phyloP scores from a whole-genome alignment of 2,888 invertebrate genomes.

The Podabrus alpinus region DNA sequence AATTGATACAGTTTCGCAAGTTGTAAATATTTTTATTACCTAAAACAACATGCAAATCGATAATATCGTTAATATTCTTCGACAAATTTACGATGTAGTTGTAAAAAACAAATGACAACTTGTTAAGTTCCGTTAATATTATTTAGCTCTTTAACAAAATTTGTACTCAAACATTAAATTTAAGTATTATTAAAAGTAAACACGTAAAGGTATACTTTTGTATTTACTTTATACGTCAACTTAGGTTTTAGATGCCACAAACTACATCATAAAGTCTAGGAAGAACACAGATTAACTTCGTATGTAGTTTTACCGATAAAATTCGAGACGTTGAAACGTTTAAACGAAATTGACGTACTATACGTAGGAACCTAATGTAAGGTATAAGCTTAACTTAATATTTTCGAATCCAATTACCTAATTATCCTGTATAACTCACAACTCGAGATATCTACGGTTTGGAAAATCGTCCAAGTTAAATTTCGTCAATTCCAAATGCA shows the following conservation, averaged over 20 bases:
- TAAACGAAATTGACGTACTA: background rate
- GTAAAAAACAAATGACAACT: background rate
- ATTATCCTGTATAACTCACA: background rate
- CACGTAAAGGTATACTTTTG: conserved; percentile 2
- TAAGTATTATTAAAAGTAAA: conserved; percentile 7
- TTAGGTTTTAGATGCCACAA: conserved; percentile 17
- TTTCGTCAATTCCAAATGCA: conserved; percentile 43
- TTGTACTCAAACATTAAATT: background rate
- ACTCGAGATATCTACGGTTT: conserved; percentile 1
- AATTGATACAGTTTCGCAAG: background rate
- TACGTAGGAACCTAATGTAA: too few relatives aligned
- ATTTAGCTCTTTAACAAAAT: background rate
- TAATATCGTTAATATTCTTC: background rate
- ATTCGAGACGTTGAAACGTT: conserved; percentile 8
- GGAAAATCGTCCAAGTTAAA: conserved; percentile 42
- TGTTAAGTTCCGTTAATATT: background rate
- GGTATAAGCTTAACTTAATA: background rate
- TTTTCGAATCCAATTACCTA: background rate
- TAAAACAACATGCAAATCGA: background rate
- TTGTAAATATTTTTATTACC: background rate
- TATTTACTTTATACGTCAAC: conserved; percentile 4
- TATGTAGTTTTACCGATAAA: conserved; percentile 21
- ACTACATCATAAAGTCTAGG: conserved; percentile 22
- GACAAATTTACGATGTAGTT: background rate
- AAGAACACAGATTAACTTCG: conserved; percentile 27